These are phyloP conservation scores for Apamea anceps DNA, from an alignment of 2,888 invertebrate genomes.

Conservation along the genomic window DNA sequence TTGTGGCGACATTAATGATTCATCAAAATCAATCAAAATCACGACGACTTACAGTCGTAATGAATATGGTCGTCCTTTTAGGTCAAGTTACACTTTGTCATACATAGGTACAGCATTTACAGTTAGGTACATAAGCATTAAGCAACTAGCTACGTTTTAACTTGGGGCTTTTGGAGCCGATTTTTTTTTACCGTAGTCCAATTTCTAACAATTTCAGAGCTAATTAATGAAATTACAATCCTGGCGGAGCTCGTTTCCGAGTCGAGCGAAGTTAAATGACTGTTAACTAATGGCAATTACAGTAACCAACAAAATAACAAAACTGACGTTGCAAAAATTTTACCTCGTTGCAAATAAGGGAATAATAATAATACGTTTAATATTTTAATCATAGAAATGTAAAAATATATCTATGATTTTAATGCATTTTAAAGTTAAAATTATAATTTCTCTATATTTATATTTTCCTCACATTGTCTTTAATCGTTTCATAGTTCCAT, in stretches of 20 bases:
- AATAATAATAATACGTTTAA: background rate
- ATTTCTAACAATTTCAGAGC: constrained; percentile 42
- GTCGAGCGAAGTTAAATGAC: constrained; percentile 49
- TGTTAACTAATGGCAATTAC: constrained; percentile 52
- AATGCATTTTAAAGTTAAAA: background rate
- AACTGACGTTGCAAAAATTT: constrained; percentile 35
- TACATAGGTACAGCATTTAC: constrained; percentile 8
- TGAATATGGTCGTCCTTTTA: constrained; percentile 26
- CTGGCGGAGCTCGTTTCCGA: constrained; percentile 36
- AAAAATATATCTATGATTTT: background rate
- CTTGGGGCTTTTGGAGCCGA: background rate
- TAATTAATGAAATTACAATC: constrained; percentile 62
- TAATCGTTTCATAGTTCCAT: background rate
- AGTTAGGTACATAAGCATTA: constrained; percentile 4
- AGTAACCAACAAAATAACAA: constrained; percentile 40
- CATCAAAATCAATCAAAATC: constrained; percentile 34
- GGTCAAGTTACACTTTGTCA: constrained; percentile 28
- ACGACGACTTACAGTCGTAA: constrained; percentile 16
- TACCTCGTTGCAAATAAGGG: constrained; percentile 23
- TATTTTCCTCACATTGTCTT: constrained; percentile 18
- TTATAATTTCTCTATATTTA: background rate
- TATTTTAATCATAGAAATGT: background rate
- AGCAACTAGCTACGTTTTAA: background rate
- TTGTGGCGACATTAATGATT: constrained; percentile 46
- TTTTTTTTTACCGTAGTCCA: constrained; percentile 6